Conservation (phyloP, 2,888 invertebrate species). For the Clostera curtula region DNA sequence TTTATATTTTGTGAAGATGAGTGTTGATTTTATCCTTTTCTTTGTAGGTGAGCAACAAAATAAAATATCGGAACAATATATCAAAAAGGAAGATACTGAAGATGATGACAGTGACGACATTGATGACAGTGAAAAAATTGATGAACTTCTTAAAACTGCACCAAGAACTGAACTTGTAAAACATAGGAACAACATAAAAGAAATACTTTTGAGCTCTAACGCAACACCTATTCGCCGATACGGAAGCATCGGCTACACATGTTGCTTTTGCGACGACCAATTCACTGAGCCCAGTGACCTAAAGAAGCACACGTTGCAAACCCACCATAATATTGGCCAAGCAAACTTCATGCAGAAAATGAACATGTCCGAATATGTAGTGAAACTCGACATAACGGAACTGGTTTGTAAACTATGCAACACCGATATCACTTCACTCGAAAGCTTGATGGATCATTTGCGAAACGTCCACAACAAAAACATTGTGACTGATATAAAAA, state of each 20-base stretch:
- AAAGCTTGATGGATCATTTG: slow-evolving; percentile 20
- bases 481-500: slow-evolving; percentile 24
- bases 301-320: slow-evolving; percentile 31
- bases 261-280: slow-evolving; percentile 32
- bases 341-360: slow-evolving; percentile 29
- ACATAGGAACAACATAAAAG: slow-evolving; percentile 32
- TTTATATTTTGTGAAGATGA: too few relatives aligned
- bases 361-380: slow-evolving; percentile 30
- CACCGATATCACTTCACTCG: slow-evolving; percentile 14
- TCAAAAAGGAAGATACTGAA: neutral
- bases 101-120: neutral
- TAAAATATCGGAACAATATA: slow-evolving; percentile 1
- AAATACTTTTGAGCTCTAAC: slow-evolving; percentile 34
- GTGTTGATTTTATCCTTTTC: slow-evolving; percentile 14
- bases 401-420: slow-evolving; percentile 17
- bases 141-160: slow-evolving; percentile 12
- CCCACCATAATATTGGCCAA: slow-evolving; percentile 22
- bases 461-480: slow-evolving; percentile 18
- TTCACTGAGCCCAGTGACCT: slow-evolving; percentile 28
- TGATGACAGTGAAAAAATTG: too few relatives aligned
- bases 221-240: slow-evolving; percentile 40
- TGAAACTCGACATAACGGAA: slow-evolving; percentile 40
- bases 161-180: slow-evolving; percentile 27
- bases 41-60: slow-evolving; percentile 20
- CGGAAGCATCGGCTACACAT: slow-evolving; percentile 35